phyloP scores from a whole-genome alignment of 1,140 invertebrate genomes.

The Ceratoteleas bidentatus region DNA sequence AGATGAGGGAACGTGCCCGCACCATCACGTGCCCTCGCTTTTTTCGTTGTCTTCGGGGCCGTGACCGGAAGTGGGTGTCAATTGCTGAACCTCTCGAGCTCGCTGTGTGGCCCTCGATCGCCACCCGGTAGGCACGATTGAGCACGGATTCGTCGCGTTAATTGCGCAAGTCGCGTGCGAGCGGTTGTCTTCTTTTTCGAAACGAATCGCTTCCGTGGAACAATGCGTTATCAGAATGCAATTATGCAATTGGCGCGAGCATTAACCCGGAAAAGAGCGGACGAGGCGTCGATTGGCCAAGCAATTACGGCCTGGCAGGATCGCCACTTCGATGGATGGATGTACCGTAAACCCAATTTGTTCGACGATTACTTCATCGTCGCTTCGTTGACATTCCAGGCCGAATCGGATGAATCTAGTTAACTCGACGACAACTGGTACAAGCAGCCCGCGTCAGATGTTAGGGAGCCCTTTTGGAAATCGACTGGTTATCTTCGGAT shows the following conservation, averaged over 20 bases:
- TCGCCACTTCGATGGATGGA: conserved; percentile 31
- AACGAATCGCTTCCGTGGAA: conserved; percentile 29
- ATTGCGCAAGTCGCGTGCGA: too few relatives aligned
- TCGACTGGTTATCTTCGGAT: not conserved
- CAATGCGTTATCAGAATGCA: conserved; percentile 55
- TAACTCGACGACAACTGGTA: conserved; percentile 42
- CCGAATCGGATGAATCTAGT: conserved; percentile 51
- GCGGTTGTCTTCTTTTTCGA: conserved; percentile 39
- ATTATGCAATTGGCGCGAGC: conserved; percentile 52
- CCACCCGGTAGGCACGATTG: conserved; percentile 13
- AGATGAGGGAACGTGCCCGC: conserved; percentile 75
- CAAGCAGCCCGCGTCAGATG: conserved; percentile 13
- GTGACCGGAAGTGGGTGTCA: conserved; percentile 74
- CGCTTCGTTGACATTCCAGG: conserved; percentile 58
- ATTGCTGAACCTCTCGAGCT: conserved; percentile 67
- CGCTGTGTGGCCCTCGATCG: conserved; percentile 69
- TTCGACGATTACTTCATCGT: conserved; percentile 66
- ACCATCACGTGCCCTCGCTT: conserved; percentile 53
- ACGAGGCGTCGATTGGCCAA: conserved; percentile 55
- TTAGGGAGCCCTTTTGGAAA: conserved; percentile 10
- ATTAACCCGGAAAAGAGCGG: conserved; percentile 58
- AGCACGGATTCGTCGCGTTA: conserved; percentile 19
- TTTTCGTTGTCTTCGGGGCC: conserved; percentile 28
- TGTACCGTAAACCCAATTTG: conserved; percentile 55
- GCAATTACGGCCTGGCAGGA: conserved; percentile 56